Evolutionary conservation across 2,888 invertebrate genomes (phyloP), one percentile per base, ranked within the genome.

Genomic region (Teleiodes luculella): DNA sequence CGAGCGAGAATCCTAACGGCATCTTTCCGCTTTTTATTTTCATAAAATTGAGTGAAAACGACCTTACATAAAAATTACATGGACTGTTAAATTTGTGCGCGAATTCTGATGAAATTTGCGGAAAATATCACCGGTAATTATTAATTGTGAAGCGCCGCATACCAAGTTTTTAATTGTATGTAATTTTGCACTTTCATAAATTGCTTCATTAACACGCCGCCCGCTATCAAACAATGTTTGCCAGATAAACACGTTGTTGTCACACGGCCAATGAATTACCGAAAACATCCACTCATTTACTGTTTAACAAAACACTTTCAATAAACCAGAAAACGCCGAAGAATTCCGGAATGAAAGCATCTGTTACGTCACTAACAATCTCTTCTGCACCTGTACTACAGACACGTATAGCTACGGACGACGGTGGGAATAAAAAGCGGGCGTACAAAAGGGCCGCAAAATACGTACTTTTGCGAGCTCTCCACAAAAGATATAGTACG

Each of bases 401-500:
- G 65, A 64, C 67, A 70, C 60, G 64, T 62, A 63, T 66, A 66
- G 74, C 76, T 72, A 73, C 73, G 75, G 69, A 74, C 70, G 69
- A 74, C 70, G 68, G 74, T 66, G 70, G 76, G 76, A 80, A 85
- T 83, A 86, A 86, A 86, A 87, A 88, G 83, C 78, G 78, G 76
- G 76, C 80, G 74, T 72, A 88, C 88, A 89, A 89, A 88, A 88
- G 85, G 81, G 85, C 87, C 86, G 85, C 88, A 87, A 82, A 88
- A 88, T 88, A 87, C 88, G 88, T 88, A 87, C 87, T 89, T 85
- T 85, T 83, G 83, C 85, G 84, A 84, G 85, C 84, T 85, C 84
- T 87, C 84, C 85, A 88, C 88, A 89, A 88, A 87, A 89, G 88
- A 89, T 88, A 89, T 88, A 89, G 88, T 88, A 88, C 86, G 88